Evolutionary conservation across 2,888 invertebrate genomes (phyloP).

Genomic region (Parnassius glacialis): DNA sequence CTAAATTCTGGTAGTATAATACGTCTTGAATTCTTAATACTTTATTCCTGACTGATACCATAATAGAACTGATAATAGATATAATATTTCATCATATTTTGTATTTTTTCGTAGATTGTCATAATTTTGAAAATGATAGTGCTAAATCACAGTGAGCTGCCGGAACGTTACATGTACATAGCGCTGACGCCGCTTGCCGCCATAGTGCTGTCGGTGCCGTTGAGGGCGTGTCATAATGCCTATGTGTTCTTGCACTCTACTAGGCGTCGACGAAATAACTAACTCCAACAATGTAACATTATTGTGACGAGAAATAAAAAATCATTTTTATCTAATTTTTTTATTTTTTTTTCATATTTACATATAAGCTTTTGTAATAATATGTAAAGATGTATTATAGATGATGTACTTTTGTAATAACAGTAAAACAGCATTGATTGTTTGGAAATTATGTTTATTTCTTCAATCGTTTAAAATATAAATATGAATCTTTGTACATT

Average conservation of each 20-base stretch:
- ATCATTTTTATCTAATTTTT: conserved; percentile 7
- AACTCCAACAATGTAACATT: neutral
- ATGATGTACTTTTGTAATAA: conserved; percentile 4
- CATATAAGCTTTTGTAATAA: too few species aligned
- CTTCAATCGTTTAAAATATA: conserved; percentile 79
- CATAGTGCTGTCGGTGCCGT: conserved; percentile 46
- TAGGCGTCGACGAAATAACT: conserved; percentile 32
- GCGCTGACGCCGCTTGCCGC: conserved; percentile 46
- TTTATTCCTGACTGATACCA: too few species aligned
- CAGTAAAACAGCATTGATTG: conserved; percentile 29
- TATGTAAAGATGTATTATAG: too few species aligned
- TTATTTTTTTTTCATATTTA: neutral
- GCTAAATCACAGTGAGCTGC: conserved; percentile 47
- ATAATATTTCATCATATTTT: neutral
- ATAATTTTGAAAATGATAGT: conserved; percentile 44
- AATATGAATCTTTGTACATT: conserved; percentile 80
- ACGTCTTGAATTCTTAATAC: too few species aligned
- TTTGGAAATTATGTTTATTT: conserved; percentile 77
- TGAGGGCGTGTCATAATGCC: conserved; percentile 54
- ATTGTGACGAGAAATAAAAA: conserved; percentile 7
- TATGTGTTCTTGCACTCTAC: conserved; percentile 42
- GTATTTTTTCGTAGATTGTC: conserved; percentile 40
- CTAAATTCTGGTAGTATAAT: too few species aligned
- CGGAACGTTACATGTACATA: conserved; percentile 37
- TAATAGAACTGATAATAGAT: neutral